Evolutionary conservation across 2,113 vertebrate genomes (phyloP), one percentile per base, ranked within the genome.

Genomic region (Colinus virginianus): DNA sequence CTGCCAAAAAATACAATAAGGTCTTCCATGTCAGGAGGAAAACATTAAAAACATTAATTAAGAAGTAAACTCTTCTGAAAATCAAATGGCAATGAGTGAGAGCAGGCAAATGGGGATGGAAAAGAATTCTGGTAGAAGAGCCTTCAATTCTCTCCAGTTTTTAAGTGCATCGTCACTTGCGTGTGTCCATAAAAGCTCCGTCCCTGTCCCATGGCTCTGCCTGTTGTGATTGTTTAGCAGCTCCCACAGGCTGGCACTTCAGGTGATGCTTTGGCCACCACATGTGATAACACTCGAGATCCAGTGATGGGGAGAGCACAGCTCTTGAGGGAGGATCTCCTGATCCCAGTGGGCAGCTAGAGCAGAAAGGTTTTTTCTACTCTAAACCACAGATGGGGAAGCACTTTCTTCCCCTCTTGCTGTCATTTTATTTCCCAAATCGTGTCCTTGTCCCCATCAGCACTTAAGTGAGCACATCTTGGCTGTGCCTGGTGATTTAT

Each of bases 401-500:
- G 77, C 34, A 62, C 78, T 66, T 45, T 67, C 36, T 40, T 66
- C 30, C 36, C 20, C 19, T 49, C 49, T 93, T 74, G 36, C 1
- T 0, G 46, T 92, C 22, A 58, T 92, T 94, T 93, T 21, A 58
- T 78, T 90, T 88, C 84, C 86, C 62, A 81, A 94, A 93, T n/a
- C 88, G 77, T 90, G 89, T 93, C 89, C 66, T 84, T 85, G 83
- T 90, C 78, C 91, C 75, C 63, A 92, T 79, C 81, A 90, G 76
- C 86, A 68, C 92, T 92, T 91, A 72, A 84, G 61, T 83, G 90
- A 91, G 48, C 79, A 90, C 84, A 90, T 94, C 78, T 93, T 83
- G 78, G 86, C 66, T 23, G 36, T 32, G 90, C 64, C 78, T 34
- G 88, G 84, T 69, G 88, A 94, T 93, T 96, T 94, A 89, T 94